A percentile compares a stretch with the other conserved stretches of the same genome.
Conservation (phyloP, 1,140 invertebrate species). For the Pectinophora gossypiella region DNA sequence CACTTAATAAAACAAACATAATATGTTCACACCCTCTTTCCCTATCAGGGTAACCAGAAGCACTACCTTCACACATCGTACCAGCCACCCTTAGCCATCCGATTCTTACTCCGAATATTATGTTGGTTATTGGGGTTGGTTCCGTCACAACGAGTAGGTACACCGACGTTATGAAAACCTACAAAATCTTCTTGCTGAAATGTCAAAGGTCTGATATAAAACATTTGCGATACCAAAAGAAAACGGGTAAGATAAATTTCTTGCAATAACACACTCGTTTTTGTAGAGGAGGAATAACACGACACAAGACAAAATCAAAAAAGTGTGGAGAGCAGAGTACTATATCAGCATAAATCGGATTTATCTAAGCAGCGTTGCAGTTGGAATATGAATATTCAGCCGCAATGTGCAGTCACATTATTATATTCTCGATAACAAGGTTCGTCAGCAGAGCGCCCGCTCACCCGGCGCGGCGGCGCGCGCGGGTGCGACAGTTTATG, state of each 20-base stretch:
- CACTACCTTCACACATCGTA: too few relatives aligned
- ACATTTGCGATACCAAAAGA: too few relatives aligned
- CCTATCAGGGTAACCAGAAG: too few relatives aligned
- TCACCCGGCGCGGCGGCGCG: slow-evolving; percentile 6
- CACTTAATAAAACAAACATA: too few relatives aligned
- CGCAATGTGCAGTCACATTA: slow-evolving; percentile 30
- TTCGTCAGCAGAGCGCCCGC: slow-evolving; percentile 54
- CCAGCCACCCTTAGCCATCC: too few relatives aligned
- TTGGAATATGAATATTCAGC: slow-evolving; percentile 57
- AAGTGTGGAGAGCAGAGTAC: not conserved
- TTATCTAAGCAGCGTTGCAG: slow-evolving; percentile 20
- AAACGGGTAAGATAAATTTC: not conserved
- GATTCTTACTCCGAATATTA: too few relatives aligned
- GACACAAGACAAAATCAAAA: not conserved
- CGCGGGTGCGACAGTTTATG: slow-evolving; percentile 26
- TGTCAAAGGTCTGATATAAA: too few relatives aligned
- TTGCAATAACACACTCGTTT: not conserved
- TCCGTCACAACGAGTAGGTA: too few relatives aligned
- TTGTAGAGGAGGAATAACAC: not conserved
- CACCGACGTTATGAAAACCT: too few relatives aligned
- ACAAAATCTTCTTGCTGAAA: too few relatives aligned
- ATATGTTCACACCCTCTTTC: too few relatives aligned
- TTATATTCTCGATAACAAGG: slow-evolving; percentile 57
- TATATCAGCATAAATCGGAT: slow-evolving; percentile 4
- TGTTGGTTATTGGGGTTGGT: too few relatives aligned